A percentile compares a stretch with the other conserved stretches of the same genome.
phyloP scores from a whole-genome alignment of 2,888 invertebrate genomes.

The Pterostichus niger region DNA sequence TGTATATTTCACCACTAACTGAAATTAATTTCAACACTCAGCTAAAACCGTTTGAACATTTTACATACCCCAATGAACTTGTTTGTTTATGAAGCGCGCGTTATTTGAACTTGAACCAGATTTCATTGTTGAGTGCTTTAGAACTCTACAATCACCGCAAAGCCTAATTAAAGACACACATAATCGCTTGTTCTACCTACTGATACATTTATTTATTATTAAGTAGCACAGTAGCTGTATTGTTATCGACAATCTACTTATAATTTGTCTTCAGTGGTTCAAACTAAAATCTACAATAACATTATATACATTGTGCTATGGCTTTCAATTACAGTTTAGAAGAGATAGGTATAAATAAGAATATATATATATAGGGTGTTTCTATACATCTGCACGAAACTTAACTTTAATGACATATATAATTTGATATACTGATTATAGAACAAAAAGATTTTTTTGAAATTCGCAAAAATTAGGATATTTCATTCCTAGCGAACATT shows the following conservation, averaged over 20 bases:
- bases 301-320: no score
- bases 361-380: no score
- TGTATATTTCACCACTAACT: conserved; percentile 35
- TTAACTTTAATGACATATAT: no score
- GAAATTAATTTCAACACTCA: conserved; percentile 42
- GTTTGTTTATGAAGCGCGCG: conserved; percentile 41
- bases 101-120: conserved; percentile 33
- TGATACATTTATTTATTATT: neutral
- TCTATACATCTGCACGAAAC: no score
- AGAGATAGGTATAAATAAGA: no score
- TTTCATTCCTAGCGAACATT: no score
- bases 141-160: neutral
- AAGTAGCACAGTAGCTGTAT: neutral
- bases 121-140: conserved; percentile 22
- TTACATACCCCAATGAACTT: conserved; percentile 35
- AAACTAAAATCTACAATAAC: no score
- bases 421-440: no score
- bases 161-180: neutral
- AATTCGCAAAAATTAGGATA: no score
- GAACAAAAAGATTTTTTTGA: no score
- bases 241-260: neutral
- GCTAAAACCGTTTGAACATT: conserved; percentile 31
- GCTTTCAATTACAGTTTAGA: no score
- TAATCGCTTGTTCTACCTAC: neutral
- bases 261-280: neutral